phyloP scores from a whole-genome alignment of 2,113 vertebrate species.

The Tragelaphus buxtoni region DNA sequence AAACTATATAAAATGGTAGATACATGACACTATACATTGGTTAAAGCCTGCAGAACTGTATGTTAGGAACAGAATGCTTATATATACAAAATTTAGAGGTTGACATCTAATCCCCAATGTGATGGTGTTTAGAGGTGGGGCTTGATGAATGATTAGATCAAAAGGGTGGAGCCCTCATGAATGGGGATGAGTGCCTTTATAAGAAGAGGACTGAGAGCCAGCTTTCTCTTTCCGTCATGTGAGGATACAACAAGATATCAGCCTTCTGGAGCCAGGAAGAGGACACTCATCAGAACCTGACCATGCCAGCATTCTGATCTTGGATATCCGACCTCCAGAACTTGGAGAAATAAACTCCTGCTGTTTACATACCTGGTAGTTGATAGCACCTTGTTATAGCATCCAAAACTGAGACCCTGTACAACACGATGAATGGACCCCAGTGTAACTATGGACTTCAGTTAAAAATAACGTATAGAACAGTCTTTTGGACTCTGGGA shows the following conservation, averaged over 20 bases:
- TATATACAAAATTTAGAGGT: not conserved
- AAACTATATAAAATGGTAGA: not conserved
- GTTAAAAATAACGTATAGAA: not conserved
- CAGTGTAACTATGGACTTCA: not conserved
- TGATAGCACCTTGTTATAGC: not conserved
- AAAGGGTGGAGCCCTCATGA: not conserved
- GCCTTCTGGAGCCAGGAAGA: not conserved
- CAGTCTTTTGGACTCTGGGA: no score
- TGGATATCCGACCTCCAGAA: not conserved
- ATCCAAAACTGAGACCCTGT: not conserved
- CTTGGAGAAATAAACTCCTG: not conserved
- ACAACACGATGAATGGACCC: not conserved
- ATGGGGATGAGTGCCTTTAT: not conserved
- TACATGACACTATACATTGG: not conserved
- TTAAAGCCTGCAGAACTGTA: not conserved
- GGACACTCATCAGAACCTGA: not conserved
- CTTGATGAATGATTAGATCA: not conserved
- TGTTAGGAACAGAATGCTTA: not conserved
- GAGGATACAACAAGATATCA: not conserved
- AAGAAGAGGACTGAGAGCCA: not conserved
- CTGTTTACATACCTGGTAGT: not conserved
- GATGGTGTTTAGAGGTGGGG: not conserved
- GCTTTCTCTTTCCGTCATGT: not conserved
- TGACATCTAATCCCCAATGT: not conserved
- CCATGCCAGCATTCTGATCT: not conserved